Evolutionary conservation across 2,797 vertebrate genomes (phyloP).

Genomic region (Sparidentex hasta): DNA sequence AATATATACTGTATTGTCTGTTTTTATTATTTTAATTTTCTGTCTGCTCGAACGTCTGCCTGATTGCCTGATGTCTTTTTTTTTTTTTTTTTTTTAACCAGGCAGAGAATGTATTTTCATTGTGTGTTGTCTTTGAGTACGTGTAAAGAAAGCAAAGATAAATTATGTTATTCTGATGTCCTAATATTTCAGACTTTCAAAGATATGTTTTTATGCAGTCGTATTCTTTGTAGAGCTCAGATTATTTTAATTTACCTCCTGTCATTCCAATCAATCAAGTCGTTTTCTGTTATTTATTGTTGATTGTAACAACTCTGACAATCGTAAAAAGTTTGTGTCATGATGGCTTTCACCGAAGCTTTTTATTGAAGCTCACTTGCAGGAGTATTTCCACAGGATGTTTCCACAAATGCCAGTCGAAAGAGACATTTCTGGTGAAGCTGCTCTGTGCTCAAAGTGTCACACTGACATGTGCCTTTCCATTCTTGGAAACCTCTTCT

Average conservation of each 20-base stretch:
- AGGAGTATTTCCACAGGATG: constrained; percentile 46
- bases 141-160: constrained; percentile 61
- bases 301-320: constrained; percentile 74
- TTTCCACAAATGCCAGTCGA: constrained; percentile 37
- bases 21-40: constrained; percentile 44
- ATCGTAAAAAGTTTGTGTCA: constrained; percentile 63
- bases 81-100: constrained; percentile 16
- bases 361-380: constrained; percentile 6
- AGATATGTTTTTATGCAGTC: constrained; percentile 50
- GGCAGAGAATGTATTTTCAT: constrained; percentile 74
- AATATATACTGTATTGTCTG: constrained; percentile 37
- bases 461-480: constrained; percentile 63
- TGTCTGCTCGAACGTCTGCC: constrained; percentile 47
- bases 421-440: constrained; percentile 48
- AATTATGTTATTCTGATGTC: constrained; percentile 52
- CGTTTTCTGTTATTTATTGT: constrained; percentile 82
- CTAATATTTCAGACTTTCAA: constrained; percentile 32
- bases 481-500: constrained; percentile 29
- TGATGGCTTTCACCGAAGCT: constrained; percentile 25
- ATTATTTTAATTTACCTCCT: constrained; percentile 39
- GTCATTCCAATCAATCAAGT: constrained; percentile 66
- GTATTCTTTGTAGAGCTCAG: constrained; percentile 42
- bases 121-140: constrained; percentile 40
- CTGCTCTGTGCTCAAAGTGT: constrained; percentile 24
- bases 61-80: constrained; percentile 39